Evolutionary conservation across 2,888 invertebrate genomes (phyloP).

Genomic region (Nomada fabriciana): DNA sequence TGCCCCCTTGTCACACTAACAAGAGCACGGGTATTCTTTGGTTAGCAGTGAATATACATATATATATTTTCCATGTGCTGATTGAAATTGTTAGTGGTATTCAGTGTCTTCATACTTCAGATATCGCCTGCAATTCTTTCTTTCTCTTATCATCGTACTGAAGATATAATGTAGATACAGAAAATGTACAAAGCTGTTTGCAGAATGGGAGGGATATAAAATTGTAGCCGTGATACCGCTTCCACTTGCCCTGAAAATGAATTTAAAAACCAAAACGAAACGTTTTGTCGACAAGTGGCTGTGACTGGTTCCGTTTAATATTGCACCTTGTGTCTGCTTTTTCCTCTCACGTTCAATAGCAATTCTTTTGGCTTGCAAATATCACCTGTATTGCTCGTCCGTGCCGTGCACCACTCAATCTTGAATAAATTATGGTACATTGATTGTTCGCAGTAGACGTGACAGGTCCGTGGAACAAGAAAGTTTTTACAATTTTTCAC

Average conservation of each 20-base stretch:
- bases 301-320: conserved; percentile 12
- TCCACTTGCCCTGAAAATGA: background rate
- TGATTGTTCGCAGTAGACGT: background rate
- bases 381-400: background rate
- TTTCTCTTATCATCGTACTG: background rate
- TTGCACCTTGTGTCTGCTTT: background rate
- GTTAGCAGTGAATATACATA: background rate
- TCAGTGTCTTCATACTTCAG: background rate
- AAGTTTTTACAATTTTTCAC: background rate
- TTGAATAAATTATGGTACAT: conserved; percentile 12
- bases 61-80: background rate
- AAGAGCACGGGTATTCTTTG: background rate
- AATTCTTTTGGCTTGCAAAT: conserved; percentile 1
- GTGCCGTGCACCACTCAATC: too few relatives aligned
- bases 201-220: background rate
- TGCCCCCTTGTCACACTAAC: background rate
- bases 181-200: background rate
- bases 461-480: too few relatives aligned
- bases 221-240: background rate
- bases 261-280: background rate
- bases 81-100: background rate
- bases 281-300: background rate
- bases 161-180: background rate
- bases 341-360: background rate
- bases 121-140: background rate